Percentiles rank a stretch among this genome's conserved stretches.
phyloP scores from a whole-genome alignment of 37 sponge, comb jelly and placozoan genomes.

The Crambe crambe region DNA sequence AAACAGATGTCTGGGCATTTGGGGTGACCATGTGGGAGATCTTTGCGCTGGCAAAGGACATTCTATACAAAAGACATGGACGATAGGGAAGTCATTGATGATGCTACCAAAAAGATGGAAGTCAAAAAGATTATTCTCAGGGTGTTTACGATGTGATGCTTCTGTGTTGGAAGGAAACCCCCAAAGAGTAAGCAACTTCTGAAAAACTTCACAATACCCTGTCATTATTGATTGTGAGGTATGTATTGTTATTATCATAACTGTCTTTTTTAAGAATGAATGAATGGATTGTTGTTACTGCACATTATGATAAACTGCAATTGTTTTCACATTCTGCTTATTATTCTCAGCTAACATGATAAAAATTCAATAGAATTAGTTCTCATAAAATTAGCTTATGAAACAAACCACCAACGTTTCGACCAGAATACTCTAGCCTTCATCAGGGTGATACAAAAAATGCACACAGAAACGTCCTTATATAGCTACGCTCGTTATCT shows the following conservation, averaged over 20 bases:
- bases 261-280: too few species aligned
- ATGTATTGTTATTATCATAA: background rate
- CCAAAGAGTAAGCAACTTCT: conserved; percentile 56
- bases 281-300: too few species aligned
- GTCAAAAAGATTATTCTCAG: conserved; percentile 44
- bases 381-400: too few species aligned
- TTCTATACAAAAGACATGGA: conserved; percentile 46
- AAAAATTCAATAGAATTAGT: too few species aligned
- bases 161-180: conserved; percentile 54
- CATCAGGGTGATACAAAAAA: too few species aligned
- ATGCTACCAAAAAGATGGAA: conserved; percentile 21
- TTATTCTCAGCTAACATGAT: too few species aligned
- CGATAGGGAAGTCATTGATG: conserved; percentile 57
- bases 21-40: conserved; percentile 77
- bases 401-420: too few species aligned
- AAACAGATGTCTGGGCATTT: conserved; percentile 72
- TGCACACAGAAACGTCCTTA: too few species aligned
- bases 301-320: too few species aligned
- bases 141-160: conserved; percentile 60
- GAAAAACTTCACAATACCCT: conserved; percentile 41
- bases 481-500: too few species aligned
- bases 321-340: too few species aligned
- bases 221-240: background rate
- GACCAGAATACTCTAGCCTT: too few species aligned
- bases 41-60: conserved; percentile 39